Base-by-base conservation (phyloP, 2,797 vertebrate genomes). In the Astyanax mexicanus region DNA sequence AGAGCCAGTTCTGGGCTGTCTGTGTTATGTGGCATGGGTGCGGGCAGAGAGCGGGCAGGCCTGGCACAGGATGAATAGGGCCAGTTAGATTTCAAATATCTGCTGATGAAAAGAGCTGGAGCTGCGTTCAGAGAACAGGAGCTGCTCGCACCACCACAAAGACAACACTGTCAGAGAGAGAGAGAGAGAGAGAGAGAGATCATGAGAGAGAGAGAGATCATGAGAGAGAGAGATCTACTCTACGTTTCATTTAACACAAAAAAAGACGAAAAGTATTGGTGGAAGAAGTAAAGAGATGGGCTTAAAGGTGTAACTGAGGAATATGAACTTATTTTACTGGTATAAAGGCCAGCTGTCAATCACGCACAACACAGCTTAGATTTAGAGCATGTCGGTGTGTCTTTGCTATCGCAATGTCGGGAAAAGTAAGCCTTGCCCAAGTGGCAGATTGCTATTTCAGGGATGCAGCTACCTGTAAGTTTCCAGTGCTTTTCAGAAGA, bases 81-180 rank as follows among this genome's bases (percentile, higher is more conserved):
- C 88, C 91, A 91, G 92, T 93, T 92, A 90, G 89, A 91, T 93
- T 93, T 92, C 89, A 92, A 90, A 93, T 90, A 89, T 92, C 91
- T 90, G 80, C 88, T 89, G 84, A 90, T 93, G 92, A 94, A 93
- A 93, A 90, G 89, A 84, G 87, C 84, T 88, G 83, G 85, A 65
- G 75, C 89, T 87, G 87, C 72, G 84, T 89, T 87, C 81, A 87
- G 87, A 74, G 82, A n/a, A 90, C 81, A 82, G 74, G 88, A 83
- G 86, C 88, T 85, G 88, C 87, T 90, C 89, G 84, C 86, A 88
- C 86, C 85, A 86, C 79, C 88, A 93, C 92, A 94, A 93, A 93
- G 91, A 79, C 84, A n/a, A 9, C 84, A 87, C 91, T 92, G 93
- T 92, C 87, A 88, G 84, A 81, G 83, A 85, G 83, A 77, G 84